These are phyloP conservation scores for Nipponia nippon DNA, from an alignment of 2,113 vertebrate species.

Conservation along the genomic window DNA sequence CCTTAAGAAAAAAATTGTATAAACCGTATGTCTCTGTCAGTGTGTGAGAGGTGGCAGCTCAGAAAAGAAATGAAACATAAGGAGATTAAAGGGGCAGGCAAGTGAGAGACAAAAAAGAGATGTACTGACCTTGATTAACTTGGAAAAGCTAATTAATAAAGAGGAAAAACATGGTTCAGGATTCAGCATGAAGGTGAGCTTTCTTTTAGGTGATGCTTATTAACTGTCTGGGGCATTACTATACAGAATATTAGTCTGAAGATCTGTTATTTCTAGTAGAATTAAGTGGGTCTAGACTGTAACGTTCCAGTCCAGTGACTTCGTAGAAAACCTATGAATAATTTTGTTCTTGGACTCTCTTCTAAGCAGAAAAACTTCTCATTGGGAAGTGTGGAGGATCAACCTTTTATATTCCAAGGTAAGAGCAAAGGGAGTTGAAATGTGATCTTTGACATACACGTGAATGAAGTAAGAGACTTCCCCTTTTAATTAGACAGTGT, in stretches of 20 bases:
- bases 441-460: not conserved
- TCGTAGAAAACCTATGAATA: not conserved
- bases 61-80: slow-evolving; percentile 45
- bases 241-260: not conserved
- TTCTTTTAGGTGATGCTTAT: not conserved
- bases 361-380: not conserved
- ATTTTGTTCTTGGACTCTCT: not conserved
- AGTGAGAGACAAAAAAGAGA: slow-evolving; percentile 7
- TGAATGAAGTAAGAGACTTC: not conserved
- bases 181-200: not conserved
- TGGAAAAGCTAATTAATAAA: slow-evolving; percentile 53
- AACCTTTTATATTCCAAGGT: not conserved
- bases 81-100: slow-evolving; percentile 38
- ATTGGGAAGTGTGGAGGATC: not conserved
- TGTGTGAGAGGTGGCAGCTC: not conserved
- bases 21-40: not conserved
- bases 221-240: not conserved
- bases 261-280: not conserved
- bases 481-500: not conserved
- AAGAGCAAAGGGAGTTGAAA: not conserved
- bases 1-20: not conserved
- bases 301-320: not conserved
- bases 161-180: not conserved
- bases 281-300: not conserved
- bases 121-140: slow-evolving; percentile 34